A percentile compares a stretch with the other conserved stretches of the same genome.
Evolutionary conservation across 2,113 vertebrate species (phyloP).

Genomic region (Alligator sinensis): DNA sequence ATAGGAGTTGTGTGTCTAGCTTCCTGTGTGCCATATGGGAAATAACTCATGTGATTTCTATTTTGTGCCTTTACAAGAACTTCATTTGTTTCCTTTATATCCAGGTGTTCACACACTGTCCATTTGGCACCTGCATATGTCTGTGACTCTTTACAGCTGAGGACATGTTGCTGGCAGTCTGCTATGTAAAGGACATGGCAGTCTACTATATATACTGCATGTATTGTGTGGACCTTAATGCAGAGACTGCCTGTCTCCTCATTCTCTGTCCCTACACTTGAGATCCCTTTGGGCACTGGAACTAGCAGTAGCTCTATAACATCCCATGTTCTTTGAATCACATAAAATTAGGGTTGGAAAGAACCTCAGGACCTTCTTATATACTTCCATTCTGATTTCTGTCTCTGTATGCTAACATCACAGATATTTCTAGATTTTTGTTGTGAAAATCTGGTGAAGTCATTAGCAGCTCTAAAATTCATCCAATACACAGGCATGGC

Average conservation of each 20-base stretch:
- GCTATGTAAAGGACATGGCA: background rate
- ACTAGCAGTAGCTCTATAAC: background rate
- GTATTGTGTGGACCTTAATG: too few relatives aligned
- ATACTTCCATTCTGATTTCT: background rate
- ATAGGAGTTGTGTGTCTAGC: background rate
- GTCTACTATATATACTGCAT: background rate
- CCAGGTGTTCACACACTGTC: background rate
- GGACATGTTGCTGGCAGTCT: background rate
- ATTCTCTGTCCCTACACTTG: background rate
- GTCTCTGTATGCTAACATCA: background rate
- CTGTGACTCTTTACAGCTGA: background rate
- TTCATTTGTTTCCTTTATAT: fast-evolving
- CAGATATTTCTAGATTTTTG: background rate
- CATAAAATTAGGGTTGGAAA: too few relatives aligned
- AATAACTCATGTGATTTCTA: background rate
- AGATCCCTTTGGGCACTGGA: background rate
- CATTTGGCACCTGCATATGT: background rate
- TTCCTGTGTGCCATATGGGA: background rate
- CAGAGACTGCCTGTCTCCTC: background rate
- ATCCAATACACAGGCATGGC: background rate
- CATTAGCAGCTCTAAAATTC: background rate
- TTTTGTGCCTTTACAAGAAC: background rate
- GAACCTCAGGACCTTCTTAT: too few relatives aligned
- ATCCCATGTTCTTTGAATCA: background rate
- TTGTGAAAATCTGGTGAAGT: background rate